These are phyloP conservation scores for Proterorhinus semilunaris DNA, from an alignment of 2,113 vertebrate species.

Conservation along the genomic window DNA sequence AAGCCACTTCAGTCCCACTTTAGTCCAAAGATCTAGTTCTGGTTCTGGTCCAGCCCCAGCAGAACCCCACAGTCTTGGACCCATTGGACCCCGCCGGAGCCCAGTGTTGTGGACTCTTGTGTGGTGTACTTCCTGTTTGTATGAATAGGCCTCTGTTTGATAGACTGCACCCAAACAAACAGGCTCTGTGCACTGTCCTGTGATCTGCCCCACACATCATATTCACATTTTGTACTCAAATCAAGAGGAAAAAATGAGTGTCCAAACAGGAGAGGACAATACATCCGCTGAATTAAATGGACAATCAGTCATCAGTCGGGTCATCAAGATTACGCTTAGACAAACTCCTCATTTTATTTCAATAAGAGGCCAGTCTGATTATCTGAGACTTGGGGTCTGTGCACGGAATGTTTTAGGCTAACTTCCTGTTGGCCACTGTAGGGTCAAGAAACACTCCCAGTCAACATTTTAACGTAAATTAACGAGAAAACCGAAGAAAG, in stretches of 20 bases:
- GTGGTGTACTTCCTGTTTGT: slow-evolving; percentile 2
- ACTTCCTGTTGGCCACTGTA: too few species aligned
- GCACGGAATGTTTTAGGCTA: too few species aligned
- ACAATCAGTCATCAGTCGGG: too few species aligned
- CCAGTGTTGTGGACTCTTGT: background rate
- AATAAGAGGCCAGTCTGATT: too few species aligned
- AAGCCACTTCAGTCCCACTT: background rate
- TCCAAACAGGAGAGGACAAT: too few species aligned
- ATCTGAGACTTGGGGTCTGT: too few species aligned
- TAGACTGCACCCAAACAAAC: background rate
- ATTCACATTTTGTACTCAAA: background rate
- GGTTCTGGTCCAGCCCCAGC: slow-evolving; percentile 1
- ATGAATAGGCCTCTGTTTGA: slow-evolving; percentile 6
- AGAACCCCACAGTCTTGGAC: background rate
- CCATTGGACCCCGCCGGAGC: background rate
- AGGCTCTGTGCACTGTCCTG: slow-evolving; percentile 3
- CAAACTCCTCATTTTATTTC: background rate
- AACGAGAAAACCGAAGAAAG: too few species aligned
- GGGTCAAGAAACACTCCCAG: too few species aligned
- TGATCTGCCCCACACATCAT: background rate
- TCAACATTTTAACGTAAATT: too few species aligned
- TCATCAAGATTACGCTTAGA: background rate
- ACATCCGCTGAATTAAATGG: too few species aligned
- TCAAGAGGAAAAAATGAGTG: background rate
- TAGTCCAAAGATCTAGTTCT: background rate